Evolutionary conservation across 1,140 invertebrate species (phyloP).

Genomic region (Parapsyche elsis): DNA sequence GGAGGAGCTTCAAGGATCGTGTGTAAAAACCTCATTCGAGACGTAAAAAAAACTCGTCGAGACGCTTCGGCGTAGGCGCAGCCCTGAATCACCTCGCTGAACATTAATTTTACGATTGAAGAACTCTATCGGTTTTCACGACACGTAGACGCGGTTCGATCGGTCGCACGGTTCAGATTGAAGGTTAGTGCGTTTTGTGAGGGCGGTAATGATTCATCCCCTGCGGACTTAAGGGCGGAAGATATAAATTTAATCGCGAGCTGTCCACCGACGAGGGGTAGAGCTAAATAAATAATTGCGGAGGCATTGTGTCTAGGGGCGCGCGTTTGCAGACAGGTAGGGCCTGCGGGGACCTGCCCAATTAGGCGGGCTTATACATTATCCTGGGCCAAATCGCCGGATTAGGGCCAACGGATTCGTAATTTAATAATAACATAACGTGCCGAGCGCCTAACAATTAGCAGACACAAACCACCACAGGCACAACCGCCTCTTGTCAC

Average conservation of each 20-base stretch:
- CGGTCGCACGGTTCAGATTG: not conserved
- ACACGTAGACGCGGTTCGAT: no score
- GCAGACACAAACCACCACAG: not conserved
- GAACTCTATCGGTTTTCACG: no score
- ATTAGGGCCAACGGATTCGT: slow-evolving; percentile 55
- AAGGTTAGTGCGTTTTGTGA: not conserved
- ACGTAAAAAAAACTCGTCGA: no score
- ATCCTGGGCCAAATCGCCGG: slow-evolving; percentile 55
- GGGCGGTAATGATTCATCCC: slow-evolving; percentile 20
- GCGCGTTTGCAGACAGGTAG: slow-evolving; percentile 47
- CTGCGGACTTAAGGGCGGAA: slow-evolving; percentile 32
- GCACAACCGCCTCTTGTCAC: no score
- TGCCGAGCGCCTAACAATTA: slow-evolving; percentile 53
- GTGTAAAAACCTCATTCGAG: no score
- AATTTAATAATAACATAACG: slow-evolving; percentile 57
- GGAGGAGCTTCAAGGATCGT: no score
- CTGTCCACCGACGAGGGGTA: not conserved
- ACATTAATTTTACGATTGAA: no score
- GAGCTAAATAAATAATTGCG: slow-evolving; percentile 54
- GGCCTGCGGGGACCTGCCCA: slow-evolving; percentile 48
- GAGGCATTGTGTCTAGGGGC: slow-evolving; percentile 46
- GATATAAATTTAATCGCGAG: slow-evolving; percentile 50
- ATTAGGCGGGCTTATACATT: slow-evolving; percentile 56
- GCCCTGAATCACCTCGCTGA: no score
- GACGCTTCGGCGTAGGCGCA: no score